phyloP scores from a whole-genome alignment of 1,140 invertebrate genomes.

The Nomia melanderi region DNA sequence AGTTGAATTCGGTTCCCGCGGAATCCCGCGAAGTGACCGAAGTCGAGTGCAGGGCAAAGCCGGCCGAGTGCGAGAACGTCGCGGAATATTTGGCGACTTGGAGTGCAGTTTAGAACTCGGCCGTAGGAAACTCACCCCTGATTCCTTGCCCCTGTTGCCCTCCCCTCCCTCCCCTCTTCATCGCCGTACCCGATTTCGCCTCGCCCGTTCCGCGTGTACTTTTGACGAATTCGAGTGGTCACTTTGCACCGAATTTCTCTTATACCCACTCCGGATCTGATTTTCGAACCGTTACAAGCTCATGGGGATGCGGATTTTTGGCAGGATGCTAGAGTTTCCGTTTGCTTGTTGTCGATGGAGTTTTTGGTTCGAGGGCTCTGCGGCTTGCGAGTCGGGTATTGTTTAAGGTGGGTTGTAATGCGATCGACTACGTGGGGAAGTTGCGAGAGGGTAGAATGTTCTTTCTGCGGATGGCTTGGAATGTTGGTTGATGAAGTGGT shows the following conservation, averaged over 20 bases:
- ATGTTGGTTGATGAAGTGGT: too few species aligned
- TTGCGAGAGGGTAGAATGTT: too few species aligned
- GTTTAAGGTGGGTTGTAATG: too few species aligned
- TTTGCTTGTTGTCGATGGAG: too few species aligned
- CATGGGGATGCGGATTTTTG: too few species aligned
- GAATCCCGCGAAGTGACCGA: conserved; percentile 51
- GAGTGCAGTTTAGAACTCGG: conserved; percentile 56
- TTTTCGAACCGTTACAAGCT: too few species aligned
- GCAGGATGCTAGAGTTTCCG: too few species aligned
- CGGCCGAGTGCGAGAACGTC: conserved; percentile 54
- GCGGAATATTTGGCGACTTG: conserved; percentile 57
- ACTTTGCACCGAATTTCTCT: neutral
- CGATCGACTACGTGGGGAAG: too few species aligned
- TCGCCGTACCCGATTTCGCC: conserved; percentile 2
- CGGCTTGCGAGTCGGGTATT: too few species aligned
- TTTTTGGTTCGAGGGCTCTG: too few species aligned
- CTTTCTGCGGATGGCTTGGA: too few species aligned
- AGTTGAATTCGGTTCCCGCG: conserved; percentile 37
- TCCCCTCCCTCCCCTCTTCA: neutral
- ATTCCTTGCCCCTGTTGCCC: neutral
- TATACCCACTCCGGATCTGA: neutral
- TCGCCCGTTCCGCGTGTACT: conserved; percentile 30
- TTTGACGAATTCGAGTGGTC: conserved; percentile 15
- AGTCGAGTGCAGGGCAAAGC: conserved; percentile 53
- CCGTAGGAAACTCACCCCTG: neutral